Conservation (phyloP, 2,113 vertebrate species). For the Otus sunia region DNA sequence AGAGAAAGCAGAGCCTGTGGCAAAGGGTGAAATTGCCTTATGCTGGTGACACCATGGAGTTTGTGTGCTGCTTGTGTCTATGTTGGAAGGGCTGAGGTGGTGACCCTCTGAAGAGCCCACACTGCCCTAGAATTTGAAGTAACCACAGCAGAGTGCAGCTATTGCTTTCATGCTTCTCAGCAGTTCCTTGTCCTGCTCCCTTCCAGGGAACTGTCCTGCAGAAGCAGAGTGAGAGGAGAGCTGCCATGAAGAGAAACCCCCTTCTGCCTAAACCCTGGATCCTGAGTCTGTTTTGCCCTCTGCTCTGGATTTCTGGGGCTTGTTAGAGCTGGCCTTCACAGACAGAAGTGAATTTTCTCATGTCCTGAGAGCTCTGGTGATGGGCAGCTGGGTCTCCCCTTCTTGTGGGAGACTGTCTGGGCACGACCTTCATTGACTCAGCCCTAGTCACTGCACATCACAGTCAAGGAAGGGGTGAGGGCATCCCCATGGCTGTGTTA, state of each 20-base stretch:
- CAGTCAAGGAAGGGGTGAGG: too few species aligned
- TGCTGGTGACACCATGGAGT: neutral
- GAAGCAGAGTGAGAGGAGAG: slow-evolving; percentile 71
- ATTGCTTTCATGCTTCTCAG: neutral
- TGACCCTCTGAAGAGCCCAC: neutral
- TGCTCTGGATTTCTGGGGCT: neutral
- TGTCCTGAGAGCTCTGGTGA: too few species aligned
- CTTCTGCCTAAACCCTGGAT: neutral
- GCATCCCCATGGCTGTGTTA: too few species aligned
- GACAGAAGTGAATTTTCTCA: too few species aligned
- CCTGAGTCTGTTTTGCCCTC: neutral
- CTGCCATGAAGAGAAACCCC: neutral
- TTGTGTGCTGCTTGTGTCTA: neutral
- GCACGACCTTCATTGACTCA: too few species aligned
- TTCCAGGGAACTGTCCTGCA: slow-evolving; percentile 87
- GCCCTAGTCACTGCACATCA: too few species aligned
- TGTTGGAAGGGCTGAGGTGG: neutral
- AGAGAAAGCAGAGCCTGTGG: neutral
- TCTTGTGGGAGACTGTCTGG: too few species aligned
- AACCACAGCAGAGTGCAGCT: neutral
- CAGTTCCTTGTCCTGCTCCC: neutral
- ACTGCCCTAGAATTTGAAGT: neutral
- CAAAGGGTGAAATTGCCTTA: neutral
- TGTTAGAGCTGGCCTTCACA: too few species aligned
- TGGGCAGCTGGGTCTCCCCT: too few species aligned